These are phyloP conservation scores for Tachyglossus aculeatus DNA, from an alignment of 2,797 vertebrate species.

Conservation along the genomic window DNA sequence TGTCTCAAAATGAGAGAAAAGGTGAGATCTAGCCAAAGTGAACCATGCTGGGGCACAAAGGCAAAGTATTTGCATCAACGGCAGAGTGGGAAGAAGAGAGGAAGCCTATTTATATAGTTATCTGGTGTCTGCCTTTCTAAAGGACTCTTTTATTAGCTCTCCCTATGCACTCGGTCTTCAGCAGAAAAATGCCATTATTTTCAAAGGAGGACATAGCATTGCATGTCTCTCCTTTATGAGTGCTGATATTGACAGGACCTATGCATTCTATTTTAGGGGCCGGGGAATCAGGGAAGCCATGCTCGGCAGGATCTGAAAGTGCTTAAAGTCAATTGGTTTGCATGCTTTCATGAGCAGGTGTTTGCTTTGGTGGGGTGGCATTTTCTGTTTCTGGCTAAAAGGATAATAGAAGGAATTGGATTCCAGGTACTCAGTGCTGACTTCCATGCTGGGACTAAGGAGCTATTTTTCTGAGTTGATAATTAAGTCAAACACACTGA, in stretches of 20 bases:
- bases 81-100: conserved; percentile 33
- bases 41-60: too few relatives aligned
- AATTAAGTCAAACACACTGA: conserved; percentile 23
- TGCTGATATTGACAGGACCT: conserved; percentile 14
- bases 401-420: conserved; percentile 1
- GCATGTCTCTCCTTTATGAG: conserved; percentile 46
- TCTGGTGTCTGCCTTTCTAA: conserved; percentile 54
- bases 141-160: conserved; percentile 33
- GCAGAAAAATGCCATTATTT: conserved; percentile 31
- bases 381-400: background rate
- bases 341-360: conserved; percentile 39
- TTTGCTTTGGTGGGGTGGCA: conserved; percentile 18
- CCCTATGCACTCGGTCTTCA: conserved; percentile 11
- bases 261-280: conserved; percentile 17
- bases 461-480: conserved; percentile 28
- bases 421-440: conserved; percentile 22
- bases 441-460: conserved; percentile 23
- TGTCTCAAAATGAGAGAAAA: conserved; percentile 27
- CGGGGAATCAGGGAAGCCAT: conserved; percentile 7
- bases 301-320: conserved; percentile 19
- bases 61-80: too few relatives aligned
- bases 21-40: conserved; percentile 37
- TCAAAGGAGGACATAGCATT: conserved; percentile 33
- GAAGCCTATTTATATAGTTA: conserved; percentile 12
- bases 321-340: conserved; percentile 43